These are phyloP conservation scores for Listronotus oregonensis DNA, from an alignment of 1,140 invertebrate species.

Conservation along the genomic window DNA sequence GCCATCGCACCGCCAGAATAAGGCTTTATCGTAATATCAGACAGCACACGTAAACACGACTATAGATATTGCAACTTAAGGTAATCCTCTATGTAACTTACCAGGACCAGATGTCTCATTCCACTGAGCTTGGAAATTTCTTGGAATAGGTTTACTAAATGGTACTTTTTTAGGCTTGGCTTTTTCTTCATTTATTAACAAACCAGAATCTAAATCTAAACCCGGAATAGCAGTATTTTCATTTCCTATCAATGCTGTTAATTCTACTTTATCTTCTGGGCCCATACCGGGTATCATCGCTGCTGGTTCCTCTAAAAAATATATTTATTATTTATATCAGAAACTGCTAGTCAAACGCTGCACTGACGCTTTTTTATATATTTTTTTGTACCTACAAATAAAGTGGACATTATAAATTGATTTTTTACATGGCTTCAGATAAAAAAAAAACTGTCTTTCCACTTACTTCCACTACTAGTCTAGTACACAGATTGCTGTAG, in stretches of 20 bases:
- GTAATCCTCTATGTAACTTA: not conserved
- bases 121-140: slow-evolving; percentile 96
- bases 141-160: slow-evolving; percentile 93
- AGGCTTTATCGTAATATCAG: too few species aligned
- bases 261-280: slow-evolving; percentile 85
- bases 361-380: too few species aligned
- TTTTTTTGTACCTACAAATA: too few species aligned
- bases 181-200: slow-evolving; percentile 69
- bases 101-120: slow-evolving; percentile 70
- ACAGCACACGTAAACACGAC: too few species aligned
- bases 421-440: too few species aligned
- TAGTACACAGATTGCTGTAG: too few species aligned
- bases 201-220: slow-evolving; percentile 79
- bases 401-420: too few species aligned
- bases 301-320: slow-evolving; percentile 70
- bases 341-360: too few species aligned
- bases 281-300: slow-evolving; percentile 93
- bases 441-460: too few species aligned
- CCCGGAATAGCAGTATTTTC: slow-evolving; percentile 79
- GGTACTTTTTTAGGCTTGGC: slow-evolving; percentile 77
- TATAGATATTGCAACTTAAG: not conserved
- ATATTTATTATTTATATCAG: too few species aligned
- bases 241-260: slow-evolving; percentile 60
- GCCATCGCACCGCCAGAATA: too few species aligned
- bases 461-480: too few species aligned